Evolutionary conservation across 1,140 invertebrate species (phyloP).

Genomic region (Anastatus disparis): DNA sequence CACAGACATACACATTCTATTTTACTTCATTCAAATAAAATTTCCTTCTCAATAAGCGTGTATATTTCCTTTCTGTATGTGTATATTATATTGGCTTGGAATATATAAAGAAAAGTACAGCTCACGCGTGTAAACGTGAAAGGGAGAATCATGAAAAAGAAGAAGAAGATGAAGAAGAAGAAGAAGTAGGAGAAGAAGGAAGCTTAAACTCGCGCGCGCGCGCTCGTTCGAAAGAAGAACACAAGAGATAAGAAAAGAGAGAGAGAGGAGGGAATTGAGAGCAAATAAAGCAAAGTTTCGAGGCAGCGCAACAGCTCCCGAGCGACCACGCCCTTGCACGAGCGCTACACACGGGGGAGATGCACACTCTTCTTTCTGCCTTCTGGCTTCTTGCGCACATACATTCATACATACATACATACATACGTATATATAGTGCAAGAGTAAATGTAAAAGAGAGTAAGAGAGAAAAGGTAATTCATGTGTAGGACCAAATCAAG

Average conservation of each 20-base stretch:
- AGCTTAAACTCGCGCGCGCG: not conserved
- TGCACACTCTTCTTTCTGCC: too few relatives aligned
- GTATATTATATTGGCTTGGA: too few relatives aligned
- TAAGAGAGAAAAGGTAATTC: too few relatives aligned
- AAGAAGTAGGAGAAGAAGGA: too few relatives aligned
- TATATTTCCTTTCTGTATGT: not conserved
- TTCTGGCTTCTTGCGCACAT: not conserved
- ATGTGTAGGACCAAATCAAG: too few relatives aligned
- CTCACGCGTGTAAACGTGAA: not conserved
- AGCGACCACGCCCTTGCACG: constrained; percentile 30
- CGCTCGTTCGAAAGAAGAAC: not conserved
- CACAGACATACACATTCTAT: too few relatives aligned
- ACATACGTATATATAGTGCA: too few relatives aligned
- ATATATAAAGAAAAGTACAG: too few relatives aligned
- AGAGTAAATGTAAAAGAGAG: too few relatives aligned
- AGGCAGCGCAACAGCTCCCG: constrained; percentile 5
- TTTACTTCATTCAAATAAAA: constrained; percentile 21
- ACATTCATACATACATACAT: not conserved
- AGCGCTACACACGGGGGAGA: too few relatives aligned
- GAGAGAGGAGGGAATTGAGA: constrained; percentile 24
- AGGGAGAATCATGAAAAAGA: not conserved
- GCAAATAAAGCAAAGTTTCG: constrained; percentile 33
- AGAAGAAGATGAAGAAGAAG: constrained; percentile 5
- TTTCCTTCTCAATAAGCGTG: not conserved
- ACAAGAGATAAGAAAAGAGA: not conserved